Evolutionary conservation across 2,113 vertebrate genomes (phyloP), one percentile per base, ranked within the genome.

Genomic region (Tichodroma muraria): DNA sequence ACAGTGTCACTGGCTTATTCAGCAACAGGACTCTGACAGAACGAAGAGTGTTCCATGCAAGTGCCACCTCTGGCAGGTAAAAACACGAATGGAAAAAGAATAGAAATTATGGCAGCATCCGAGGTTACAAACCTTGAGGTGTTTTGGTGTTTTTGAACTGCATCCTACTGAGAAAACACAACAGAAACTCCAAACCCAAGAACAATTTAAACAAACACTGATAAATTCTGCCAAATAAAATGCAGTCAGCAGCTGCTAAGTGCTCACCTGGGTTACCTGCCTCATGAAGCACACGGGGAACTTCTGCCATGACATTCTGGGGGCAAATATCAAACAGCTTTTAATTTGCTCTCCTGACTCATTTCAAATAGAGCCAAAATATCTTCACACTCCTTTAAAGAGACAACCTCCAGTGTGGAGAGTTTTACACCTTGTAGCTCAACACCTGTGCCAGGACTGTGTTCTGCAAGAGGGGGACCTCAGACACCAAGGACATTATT

Each of bases 401-500:
- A 81, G 73, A 92, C 44, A 84, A 70, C 47, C 65, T 78, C 90
- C 88, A 61, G 54, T 1, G 4, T 18, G 63, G 45, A 56, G 90
- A 85, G 77, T 33, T 71, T 59, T 21, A 47, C 77, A 73, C 49
- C 59, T 68, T 49, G 6, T 42, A 82, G 11, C 85, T 75, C 68
- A 88, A 75, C 63, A 72, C n/a, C 21, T n/a, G 56, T 20, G 72
- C 65, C 66, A 78, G 56, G 22, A 40, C 44, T 16, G 9, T 8
- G 35, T 9, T 79, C 54, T 79, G 71, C 50, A 37, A 21, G 69
- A 57, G 68, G 66, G 69, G 78, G 17, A 61, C 47, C 15, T 38
- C 44, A 28, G 45, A 52, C 22, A 59, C 4, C 59, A 28, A 13
- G 50, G 56, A 54, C 49, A 61, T 98, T 98, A 99, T 5, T 99